Evolutionary conservation across 2,113 vertebrate genomes (phyloP).

Genomic region (Mirounga angustirostris): DNA sequence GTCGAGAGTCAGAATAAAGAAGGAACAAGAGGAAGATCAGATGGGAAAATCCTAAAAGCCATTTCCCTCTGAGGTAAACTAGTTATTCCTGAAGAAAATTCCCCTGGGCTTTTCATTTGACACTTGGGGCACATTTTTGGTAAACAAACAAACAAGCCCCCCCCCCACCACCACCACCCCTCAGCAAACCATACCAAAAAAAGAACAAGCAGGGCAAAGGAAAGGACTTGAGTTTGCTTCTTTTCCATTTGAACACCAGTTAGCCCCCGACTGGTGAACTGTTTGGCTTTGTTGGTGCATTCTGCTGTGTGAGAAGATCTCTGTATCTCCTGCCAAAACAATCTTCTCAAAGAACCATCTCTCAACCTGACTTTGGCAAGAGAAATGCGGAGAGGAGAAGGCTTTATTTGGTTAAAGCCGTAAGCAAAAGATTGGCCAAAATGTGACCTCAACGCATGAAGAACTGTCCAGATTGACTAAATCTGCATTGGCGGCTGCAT

Average conservation of each 20-base stretch:
- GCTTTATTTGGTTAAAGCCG: slow-evolving; percentile 56
- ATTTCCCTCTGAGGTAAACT: not conserved
- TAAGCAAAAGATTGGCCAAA: slow-evolving; percentile 74
- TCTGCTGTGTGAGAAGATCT: not conserved
- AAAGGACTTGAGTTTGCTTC: not conserved
- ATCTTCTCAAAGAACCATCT: slow-evolving; percentile 21
- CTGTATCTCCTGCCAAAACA: not conserved
- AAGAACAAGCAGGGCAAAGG: not conserved
- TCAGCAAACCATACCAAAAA: not conserved
- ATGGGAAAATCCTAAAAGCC: not conserved
- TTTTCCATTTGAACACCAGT: not conserved
- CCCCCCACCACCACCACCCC: not conserved
- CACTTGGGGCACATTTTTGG: not conserved
- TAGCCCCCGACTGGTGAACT: not conserved
- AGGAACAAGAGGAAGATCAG: not conserved
- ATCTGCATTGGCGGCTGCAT: slow-evolving; percentile 14
- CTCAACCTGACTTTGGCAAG: slow-evolving; percentile 65
- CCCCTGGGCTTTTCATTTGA: not conserved
- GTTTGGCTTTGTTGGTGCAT: not conserved
- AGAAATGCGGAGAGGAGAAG: slow-evolving; percentile 50
- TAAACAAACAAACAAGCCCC: not conserved
- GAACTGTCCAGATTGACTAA: slow-evolving; percentile 57
- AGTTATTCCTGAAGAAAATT: not conserved
- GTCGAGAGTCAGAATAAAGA: not conserved
- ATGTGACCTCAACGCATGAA: slow-evolving; percentile 69